Evolutionary conservation across 2,113 vertebrate genomes (phyloP), one percentile per base, ranked within the genome.

Genomic region (Lipophrys pholis): DNA sequence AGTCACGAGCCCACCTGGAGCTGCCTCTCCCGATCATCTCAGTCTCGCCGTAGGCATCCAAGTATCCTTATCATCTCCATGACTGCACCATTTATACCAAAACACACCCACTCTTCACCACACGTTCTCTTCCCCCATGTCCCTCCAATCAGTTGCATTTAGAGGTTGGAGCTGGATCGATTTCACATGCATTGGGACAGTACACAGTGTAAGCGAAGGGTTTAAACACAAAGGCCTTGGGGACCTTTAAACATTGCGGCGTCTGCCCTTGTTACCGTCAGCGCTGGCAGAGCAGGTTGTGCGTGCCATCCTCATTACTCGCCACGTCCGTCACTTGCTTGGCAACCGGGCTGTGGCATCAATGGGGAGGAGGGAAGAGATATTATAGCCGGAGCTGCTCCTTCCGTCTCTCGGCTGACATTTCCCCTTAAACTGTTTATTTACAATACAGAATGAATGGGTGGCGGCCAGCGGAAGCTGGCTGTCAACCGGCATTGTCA

Each of bases 401-500:
- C 72, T 69, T 69, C 68, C 8, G 42, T 82, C 75, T 74, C 73
- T 68, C 72, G 12, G 67, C 72, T 89, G 83, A 88, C 86, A 88
- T 90, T 90, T 87, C 68, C 78, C 80, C 86, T 84, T 87, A 87
- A 87, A 90, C 73, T 83, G 82, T 91, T 91, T 89, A 89, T 90
- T 91, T 91, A 84, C 89, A 73, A 75, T 80, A 52, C 68, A 56
- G 64, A 89, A 85, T 88, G 81, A 87, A 82, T 73, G 71, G 68
- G 72, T 80, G 81, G 76, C 38, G 63, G 74, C 74, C 86, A 76
- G 74, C 50, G 81, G 86, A 83, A 82, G 82, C 76, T 78, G 78
- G 75, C 86, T 85, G 87, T 89, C 88, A 88, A 74, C 77, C 8
- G 57, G 50, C 84, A 87, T 86, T 84, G 85, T 87, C 80, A 81